A percentile compares a stretch with the other conserved stretches of the same genome.
Evolutionary conservation across 2,888 invertebrate genomes (phyloP).

Genomic region (Tipula unca): DNA sequence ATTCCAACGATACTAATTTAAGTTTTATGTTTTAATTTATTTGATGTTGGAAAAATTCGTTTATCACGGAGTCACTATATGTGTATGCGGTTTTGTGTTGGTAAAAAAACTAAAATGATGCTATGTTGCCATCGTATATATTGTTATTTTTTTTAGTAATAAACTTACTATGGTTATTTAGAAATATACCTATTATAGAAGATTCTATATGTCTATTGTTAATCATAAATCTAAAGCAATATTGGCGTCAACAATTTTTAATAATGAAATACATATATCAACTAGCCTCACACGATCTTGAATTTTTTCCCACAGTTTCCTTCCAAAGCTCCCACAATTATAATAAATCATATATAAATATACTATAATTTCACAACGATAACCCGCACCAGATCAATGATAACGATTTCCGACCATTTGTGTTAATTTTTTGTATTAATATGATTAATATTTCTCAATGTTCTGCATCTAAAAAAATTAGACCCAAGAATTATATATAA

Average conservation of each 20-base stretch:
- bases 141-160: not conserved
- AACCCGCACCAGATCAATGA: not conserved
- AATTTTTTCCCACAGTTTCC: not conserved
- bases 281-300: too few species aligned
- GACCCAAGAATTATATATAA: not conserved
- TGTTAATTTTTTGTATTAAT: not conserved
- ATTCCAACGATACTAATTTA: not conserved
- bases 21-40: constrained; percentile 8
- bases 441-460: not conserved
- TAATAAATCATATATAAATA: not conserved
- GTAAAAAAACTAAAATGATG: not conserved
- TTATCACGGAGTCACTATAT: not conserved
- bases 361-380: not conserved
- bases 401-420: not conserved
- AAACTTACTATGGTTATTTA: too few species aligned
- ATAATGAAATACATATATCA: too few species aligned
- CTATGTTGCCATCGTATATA: not conserved
- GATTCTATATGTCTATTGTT: too few species aligned
- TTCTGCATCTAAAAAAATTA: not conserved
- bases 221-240: too few species aligned
- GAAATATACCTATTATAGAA: too few species aligned
- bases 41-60: not conserved
- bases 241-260: too few species aligned
- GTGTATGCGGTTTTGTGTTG: not conserved
- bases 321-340: not conserved